These are phyloP conservation scores for Dreissena polymorpha DNA, from an alignment of 1,140 invertebrate genomes.

Conservation along the genomic window DNA sequence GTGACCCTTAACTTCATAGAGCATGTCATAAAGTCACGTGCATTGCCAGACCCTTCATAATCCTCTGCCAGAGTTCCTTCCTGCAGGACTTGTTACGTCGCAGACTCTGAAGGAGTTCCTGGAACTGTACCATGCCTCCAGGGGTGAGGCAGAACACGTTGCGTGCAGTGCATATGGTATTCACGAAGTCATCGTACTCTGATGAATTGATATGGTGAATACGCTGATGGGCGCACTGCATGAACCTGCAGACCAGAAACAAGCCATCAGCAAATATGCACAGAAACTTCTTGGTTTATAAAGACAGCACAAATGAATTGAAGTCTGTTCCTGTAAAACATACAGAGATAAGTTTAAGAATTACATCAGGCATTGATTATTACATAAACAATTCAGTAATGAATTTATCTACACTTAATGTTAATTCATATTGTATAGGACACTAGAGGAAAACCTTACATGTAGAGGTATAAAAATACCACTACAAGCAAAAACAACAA, in stretches of 20 bases:
- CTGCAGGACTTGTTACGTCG: constrained; percentile 98
- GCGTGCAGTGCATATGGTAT: constrained; percentile 92
- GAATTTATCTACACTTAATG: no score
- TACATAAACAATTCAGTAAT: no score
- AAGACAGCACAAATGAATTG: no score
- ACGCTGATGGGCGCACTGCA: constrained; percentile 97
- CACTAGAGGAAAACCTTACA: no score
- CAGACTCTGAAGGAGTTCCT: constrained; percentile 96
- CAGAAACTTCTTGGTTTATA: no score
- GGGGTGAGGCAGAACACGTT: constrained; percentile 93
- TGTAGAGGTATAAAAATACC: no score
- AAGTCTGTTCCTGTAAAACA: no score
- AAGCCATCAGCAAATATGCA: not conserved
- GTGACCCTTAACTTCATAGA: no score
- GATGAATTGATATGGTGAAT: constrained; percentile 93
- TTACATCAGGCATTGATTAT: no score
- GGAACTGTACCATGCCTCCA: constrained; percentile 95
- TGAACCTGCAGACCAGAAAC: constrained; percentile 86
- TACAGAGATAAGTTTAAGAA: no score
- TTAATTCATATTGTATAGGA: no score
- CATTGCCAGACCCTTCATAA: constrained; percentile 80
- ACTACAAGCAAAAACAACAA: no score
- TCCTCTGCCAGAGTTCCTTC: constrained; percentile 97
- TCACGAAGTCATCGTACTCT: constrained; percentile 98
- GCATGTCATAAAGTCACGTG: constrained; percentile 65